Conservation (phyloP, 2,113 vertebrate genomes). For the Forbesichthys agassizii region DNA sequence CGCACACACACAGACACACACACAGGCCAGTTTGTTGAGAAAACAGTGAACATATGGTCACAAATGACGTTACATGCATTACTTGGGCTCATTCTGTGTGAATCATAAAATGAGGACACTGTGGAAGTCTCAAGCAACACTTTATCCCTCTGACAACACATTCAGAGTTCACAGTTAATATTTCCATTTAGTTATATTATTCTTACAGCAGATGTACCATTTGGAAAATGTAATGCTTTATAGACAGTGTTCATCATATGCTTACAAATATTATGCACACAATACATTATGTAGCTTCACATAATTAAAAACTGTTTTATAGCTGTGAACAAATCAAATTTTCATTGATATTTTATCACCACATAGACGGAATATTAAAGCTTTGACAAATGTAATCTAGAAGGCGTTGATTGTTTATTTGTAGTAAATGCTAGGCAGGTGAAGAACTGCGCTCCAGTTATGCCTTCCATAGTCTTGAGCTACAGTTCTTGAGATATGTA, state of each 20-base stretch:
- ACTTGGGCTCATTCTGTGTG: constrained; percentile 16
- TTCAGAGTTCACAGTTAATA: no score
- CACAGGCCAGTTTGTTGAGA: not conserved
- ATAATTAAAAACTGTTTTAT: no score
- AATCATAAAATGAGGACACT: constrained; percentile 23
- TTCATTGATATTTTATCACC: no score
- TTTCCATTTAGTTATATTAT: no score
- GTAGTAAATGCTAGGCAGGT: not conserved
- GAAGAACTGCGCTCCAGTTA: not conserved
- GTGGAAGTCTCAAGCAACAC: not conserved
- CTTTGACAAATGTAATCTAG: not conserved
- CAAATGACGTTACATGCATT: constrained; percentile 27
- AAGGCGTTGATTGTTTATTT: not conserved
- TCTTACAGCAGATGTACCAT: no score
- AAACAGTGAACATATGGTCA: constrained; percentile 38
- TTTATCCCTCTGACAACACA: not conserved
- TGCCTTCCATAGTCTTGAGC: constrained; percentile 1
- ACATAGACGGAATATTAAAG: no score
- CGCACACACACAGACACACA: not conserved
- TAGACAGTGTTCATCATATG: no score
- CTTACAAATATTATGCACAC: no score
- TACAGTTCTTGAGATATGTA: no score
- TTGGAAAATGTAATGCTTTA: no score
- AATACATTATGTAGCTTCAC: no score
- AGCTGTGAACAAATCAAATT: no score